Percentiles rank a stretch among this genome's conserved stretches.
Evolutionary conservation across 2,888 invertebrate species (phyloP).

Genomic region (Mylabris sibirica): DNA sequence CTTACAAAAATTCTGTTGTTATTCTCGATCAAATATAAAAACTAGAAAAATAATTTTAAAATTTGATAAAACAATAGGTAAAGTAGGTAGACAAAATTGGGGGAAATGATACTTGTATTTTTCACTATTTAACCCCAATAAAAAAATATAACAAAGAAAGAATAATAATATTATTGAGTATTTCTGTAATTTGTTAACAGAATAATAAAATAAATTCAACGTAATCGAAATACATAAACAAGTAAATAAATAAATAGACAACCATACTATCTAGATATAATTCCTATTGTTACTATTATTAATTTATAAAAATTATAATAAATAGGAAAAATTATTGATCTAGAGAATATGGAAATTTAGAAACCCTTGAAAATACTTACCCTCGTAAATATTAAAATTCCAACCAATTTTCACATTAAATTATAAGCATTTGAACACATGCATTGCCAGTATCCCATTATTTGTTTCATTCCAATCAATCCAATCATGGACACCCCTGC

Average conservation of each 20-base stretch:
- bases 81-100: too few relatives aligned
- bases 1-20: too few relatives aligned
- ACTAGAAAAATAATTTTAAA: too few relatives aligned
- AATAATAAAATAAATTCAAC: not conserved
- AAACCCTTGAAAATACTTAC: not conserved
- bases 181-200: too few relatives aligned
- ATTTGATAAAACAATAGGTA: too few relatives aligned
- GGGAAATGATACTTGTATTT: too few relatives aligned
- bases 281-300: not conserved
- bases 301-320: too few relatives aligned
- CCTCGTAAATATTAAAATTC: not conserved
- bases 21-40: too few relatives aligned
- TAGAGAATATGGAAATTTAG: not conserved
- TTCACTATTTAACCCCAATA: too few relatives aligned
- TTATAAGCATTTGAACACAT: conserved; percentile 23
- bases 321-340: not conserved
- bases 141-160: too few relatives aligned
- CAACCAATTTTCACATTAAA: not conserved
- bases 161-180: too few relatives aligned
- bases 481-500: conserved; percentile 18
- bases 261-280: not conserved
- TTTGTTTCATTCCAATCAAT: conserved; percentile 12
- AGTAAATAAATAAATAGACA: not conserved
- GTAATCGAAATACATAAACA: not conserved
- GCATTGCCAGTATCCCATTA: conserved; percentile 25